Evolutionary conservation across 2,797 vertebrate species (phyloP).

Genomic region (Propithecus perrieri): DNA sequence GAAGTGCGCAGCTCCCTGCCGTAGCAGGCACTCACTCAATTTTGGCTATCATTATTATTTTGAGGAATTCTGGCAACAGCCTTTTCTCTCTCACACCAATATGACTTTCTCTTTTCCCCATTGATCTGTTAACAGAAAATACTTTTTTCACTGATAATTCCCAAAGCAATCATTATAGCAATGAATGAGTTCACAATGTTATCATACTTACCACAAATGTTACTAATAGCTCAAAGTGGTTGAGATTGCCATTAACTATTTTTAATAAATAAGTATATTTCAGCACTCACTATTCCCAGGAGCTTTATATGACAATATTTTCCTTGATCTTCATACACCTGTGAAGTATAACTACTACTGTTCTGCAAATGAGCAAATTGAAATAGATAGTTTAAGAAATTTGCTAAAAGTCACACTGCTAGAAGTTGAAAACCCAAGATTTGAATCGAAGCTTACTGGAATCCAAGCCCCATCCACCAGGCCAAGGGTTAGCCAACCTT

Average conservation of each 20-base stretch:
- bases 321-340: background rate
- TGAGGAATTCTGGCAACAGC: background rate
- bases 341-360: background rate
- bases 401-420: background rate
- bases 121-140: constrained; percentile 39
- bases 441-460: background rate
- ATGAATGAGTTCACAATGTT: background rate
- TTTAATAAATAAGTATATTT: constrained; percentile 3
- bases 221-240: background rate
- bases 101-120: background rate
- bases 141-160: background rate
- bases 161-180: background rate
- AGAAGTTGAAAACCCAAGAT: background rate
- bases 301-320: background rate
- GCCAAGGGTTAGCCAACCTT: background rate
- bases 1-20: background rate
- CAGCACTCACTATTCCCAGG: background rate
- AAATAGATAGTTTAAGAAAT: background rate
- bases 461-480: background rate
- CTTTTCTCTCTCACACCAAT: background rate
- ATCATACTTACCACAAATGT: constrained; percentile 15
- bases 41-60: background rate
- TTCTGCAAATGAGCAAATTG: background rate
- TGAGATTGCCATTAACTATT: constrained; percentile 23
- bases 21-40: background rate